phyloP scores from a whole-genome alignment of 2,888 invertebrate genomes.

The Ochropleura plecta region DNA sequence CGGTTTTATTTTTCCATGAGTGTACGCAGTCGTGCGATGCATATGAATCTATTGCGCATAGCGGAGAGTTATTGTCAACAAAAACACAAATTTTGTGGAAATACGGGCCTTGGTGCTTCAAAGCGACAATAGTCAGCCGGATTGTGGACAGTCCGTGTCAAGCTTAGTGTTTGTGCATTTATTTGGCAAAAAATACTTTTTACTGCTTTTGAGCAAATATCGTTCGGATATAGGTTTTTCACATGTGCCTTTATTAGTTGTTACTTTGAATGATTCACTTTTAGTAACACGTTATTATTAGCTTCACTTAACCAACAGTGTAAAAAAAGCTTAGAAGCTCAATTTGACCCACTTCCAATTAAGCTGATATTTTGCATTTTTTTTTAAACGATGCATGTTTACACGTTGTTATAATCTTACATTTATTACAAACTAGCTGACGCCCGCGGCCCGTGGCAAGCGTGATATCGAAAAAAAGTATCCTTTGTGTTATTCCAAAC shows the following conservation, averaged over 20 bases:
- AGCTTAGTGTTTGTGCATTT: slow-evolving; percentile 52
- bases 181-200: slow-evolving; percentile 43
- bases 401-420: no score
- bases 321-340: no score
- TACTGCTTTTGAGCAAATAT: not conserved
- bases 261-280: not conserved
- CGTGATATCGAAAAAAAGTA: no score
- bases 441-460: no score
- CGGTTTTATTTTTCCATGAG: slow-evolving; percentile 18
- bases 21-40: slow-evolving; percentile 15
- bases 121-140: slow-evolving; percentile 36
- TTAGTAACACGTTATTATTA: no score
- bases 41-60: slow-evolving; percentile 36
- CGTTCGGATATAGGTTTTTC: not conserved
- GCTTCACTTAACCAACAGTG: no score
- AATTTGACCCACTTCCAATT: no score
- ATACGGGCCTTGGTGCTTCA: slow-evolving; percentile 32
- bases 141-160: slow-evolving; percentile 43
- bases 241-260: not conserved
- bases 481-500: no score
- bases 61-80: slow-evolving; percentile 48
- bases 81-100: slow-evolving; percentile 54
- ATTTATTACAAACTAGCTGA: no score
- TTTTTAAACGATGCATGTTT: no score
- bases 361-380: no score